phyloP scores from a whole-genome alignment of 2,888 invertebrate species.

The Cheilosia vernalis region DNA sequence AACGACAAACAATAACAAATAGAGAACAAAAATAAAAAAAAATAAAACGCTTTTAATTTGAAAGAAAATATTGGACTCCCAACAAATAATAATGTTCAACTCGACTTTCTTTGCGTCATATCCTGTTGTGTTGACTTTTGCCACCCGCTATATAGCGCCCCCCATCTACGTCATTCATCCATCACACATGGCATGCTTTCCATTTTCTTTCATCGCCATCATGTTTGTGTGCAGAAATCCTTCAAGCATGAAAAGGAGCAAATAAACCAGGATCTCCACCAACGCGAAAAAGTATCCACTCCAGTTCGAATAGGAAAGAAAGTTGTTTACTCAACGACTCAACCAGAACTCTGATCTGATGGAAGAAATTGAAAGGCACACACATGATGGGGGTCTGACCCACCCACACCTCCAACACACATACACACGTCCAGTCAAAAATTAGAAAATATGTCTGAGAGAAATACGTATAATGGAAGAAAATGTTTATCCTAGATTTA shows the following conservation, averaged over 20 bases:
- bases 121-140: constrained; percentile 55
- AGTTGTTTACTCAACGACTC: constrained; percentile 27
- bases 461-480: constrained; percentile 13
- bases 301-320: constrained; percentile 18
- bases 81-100: background rate
- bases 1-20: constrained; percentile 2
- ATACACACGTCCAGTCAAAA: constrained; percentile 19
- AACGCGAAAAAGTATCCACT: constrained; percentile 42
- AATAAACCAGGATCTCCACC: background rate
- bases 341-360: background rate
- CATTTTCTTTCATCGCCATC: constrained; percentile 34
- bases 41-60: constrained; percentile 32
- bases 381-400: background rate
- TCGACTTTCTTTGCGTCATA: constrained; percentile 26
- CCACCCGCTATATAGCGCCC: background rate
- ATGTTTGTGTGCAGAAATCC: constrained; percentile 9
- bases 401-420: background rate
- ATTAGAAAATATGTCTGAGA: constrained; percentile 43
- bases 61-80: constrained; percentile 52
- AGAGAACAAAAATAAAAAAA: background rate
- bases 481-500: constrained; percentile 39
- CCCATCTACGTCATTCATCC: constrained; percentile 36
- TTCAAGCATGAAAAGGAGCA: background rate
- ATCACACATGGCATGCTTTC: constrained; percentile 45
- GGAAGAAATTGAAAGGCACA: constrained; percentile 11